Conservation (phyloP, 2,888 invertebrate species). For the Agrypnus murinus region DNA sequence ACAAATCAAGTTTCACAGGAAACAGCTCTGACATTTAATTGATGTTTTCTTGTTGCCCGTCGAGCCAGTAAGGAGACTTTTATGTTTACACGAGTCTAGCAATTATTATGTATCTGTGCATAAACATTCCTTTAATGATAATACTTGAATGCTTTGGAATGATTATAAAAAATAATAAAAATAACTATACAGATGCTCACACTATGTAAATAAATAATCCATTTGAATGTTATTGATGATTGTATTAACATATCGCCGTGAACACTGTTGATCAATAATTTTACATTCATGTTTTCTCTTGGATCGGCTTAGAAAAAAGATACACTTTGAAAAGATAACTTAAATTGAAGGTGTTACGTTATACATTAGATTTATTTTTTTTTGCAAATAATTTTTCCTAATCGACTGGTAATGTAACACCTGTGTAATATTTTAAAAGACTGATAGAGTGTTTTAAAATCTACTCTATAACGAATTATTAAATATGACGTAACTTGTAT, state of each 20-base stretch:
- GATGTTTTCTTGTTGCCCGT: too few relatives aligned
- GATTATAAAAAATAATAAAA: slow-evolving; percentile 5
- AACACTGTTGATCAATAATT: slow-evolving; percentile 8
- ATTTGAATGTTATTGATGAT: slow-evolving; percentile 20
- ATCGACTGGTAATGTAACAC: neutral
- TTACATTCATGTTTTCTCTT: slow-evolving; percentile 2
- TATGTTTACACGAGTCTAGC: too few relatives aligned
- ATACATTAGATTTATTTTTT: slow-evolving; percentile 13
- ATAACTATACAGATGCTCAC: slow-evolving; percentile 12
- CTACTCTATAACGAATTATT: slow-evolving; percentile 29
- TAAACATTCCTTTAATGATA: too few relatives aligned
- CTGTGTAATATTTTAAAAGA: slow-evolving; percentile 33
- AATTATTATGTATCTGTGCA: too few relatives aligned
- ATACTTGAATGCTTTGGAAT: neutral
- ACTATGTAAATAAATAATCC: slow-evolving; percentile 15
- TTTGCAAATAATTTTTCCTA: neutral
- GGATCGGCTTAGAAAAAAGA: neutral
- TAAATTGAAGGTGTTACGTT: slow-evolving; percentile 8
- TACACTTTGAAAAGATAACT: neutral
- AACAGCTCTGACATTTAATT: too few relatives aligned
- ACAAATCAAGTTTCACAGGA: too few relatives aligned
- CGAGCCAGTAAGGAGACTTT: too few relatives aligned
- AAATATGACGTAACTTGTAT: slow-evolving; percentile 20
- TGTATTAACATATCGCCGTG: slow-evolving; percentile 27
- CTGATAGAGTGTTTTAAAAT: slow-evolving; percentile 32